Base-by-base conservation (phyloP, 2,797 vertebrate genomes). In the Pseudochirops corinnae region DNA sequence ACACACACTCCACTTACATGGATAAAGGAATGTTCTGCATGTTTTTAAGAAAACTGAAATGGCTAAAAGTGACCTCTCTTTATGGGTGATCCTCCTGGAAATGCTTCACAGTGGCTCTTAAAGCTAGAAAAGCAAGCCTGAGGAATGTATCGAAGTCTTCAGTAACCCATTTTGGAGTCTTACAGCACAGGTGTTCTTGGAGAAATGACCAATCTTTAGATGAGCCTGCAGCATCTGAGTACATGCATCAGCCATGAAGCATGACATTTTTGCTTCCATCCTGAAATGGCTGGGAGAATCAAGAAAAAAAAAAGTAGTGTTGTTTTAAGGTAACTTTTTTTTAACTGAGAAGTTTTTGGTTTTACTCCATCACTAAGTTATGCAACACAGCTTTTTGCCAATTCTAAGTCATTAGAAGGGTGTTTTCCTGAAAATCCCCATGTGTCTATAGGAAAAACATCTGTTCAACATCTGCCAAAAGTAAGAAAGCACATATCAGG, bases 391-490 rank as follows among this genome's bases (percentile, higher is more conserved):
- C 87, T 95, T 98, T 97, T 97, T 98, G 95, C 97, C 97, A 93
- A 95, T 98, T 55, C 97, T 94, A 95, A 97, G 96, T 98, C 98
- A 98, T 98, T 95, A 97, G 91, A 96, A 97, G 98, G 56, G 67
- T 96, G 91, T 97, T 97, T 97, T 97, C 98, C 97, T 97, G 96
- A 96, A 97, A 96, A 90, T 97, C 82, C 57, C 93, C 97, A 98
- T 98, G 97, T 98, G 98, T 95, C 96, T 97, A 90, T 92, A 96
- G 96, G 92, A 92, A 97, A 98, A 98, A 97, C 98, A 98, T 98
- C 98, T 99, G 98, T 93, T 97, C 96, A 97, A 98, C 98, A 99
- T 98, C 98, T 99, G 98, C 97, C 97, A 94, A 95, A 96, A 92
- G 94, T 53, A 96, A 97, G 93, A 96, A 96, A 58, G 67, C 62